A percentile compares a stretch with the other conserved stretches of the same genome.
These are phyloP conservation scores for Notechis scutatus DNA, from an alignment of 2,113 vertebrate genomes.

Conservation along the genomic window DNA sequence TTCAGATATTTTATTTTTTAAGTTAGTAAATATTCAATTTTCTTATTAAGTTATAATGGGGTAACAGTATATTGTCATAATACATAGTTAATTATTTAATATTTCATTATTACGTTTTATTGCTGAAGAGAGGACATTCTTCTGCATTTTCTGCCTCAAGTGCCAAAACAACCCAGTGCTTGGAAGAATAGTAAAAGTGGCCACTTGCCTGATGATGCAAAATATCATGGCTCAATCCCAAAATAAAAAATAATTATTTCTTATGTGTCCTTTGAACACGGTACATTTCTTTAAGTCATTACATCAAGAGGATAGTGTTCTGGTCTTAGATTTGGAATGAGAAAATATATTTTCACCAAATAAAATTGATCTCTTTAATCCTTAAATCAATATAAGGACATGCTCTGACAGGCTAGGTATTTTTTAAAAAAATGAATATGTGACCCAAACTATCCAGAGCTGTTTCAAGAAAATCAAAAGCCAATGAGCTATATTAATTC, in stretches of 20 bases:
- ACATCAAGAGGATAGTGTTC: neutral
- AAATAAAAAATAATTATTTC: slow-evolving; percentile 35
- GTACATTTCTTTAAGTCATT: slow-evolving; percentile 2
- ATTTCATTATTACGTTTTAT: neutral
- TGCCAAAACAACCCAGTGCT: neutral
- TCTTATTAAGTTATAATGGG: slow-evolving; percentile 23
- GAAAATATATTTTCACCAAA: neutral
- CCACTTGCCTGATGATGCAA: neutral
- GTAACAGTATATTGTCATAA: neutral
- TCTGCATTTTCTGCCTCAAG: neutral
- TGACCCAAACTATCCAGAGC: neutral
- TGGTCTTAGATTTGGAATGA: neutral
- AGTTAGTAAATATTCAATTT: slow-evolving; percentile 47
- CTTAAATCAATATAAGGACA: neutral
- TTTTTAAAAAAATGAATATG: neutral
- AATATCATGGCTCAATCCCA: neutral
- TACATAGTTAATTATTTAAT: neutral
- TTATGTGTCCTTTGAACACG: neutral
- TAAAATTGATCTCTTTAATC: neutral
- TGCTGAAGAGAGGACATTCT: neutral
- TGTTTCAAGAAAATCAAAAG: neutral
- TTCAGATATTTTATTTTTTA: slow-evolving; percentile 61
- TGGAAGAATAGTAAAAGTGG: neutral
- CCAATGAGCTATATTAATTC: neutral
- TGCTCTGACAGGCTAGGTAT: neutral